Evolutionary conservation across 2,888 invertebrate genomes (phyloP).

Genomic region (Proisotoma minuta): DNA sequence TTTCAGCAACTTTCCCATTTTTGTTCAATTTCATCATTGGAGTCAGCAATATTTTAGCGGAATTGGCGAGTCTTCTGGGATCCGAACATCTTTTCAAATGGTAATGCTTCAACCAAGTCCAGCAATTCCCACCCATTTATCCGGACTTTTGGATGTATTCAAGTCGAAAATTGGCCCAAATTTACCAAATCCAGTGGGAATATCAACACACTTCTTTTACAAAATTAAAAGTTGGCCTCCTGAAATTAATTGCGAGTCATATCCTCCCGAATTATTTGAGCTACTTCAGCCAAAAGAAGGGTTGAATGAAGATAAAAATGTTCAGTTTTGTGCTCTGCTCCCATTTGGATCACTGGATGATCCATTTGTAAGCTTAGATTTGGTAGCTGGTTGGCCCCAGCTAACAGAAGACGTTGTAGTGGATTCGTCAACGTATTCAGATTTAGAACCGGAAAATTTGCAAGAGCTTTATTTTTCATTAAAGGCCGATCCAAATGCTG

Average conservation of each 20-base stretch:
- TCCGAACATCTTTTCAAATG: slow-evolving; percentile 81
- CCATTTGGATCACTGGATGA: slow-evolving; percentile 46
- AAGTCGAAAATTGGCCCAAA: slow-evolving; percentile 75
- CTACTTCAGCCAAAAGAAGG: slow-evolving; percentile 16
- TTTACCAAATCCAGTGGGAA: slow-evolving; percentile 58
- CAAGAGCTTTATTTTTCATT: slow-evolving; percentile 65
- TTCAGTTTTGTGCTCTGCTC: slow-evolving; percentile 32
- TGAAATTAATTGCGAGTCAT: slow-evolving; percentile 41
- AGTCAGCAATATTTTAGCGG: slow-evolving; percentile 74
- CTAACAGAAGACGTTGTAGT: slow-evolving; percentile 78
- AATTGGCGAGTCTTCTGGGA: slow-evolving; percentile 69
- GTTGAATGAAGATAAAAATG: neutral
- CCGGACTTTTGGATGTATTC: slow-evolving; percentile 75
- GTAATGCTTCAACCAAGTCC: slow-evolving; percentile 77
- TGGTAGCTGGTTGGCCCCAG: slow-evolving; percentile 75
- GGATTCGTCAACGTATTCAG: slow-evolving; percentile 80
- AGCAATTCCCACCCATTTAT: slow-evolving; percentile 71
- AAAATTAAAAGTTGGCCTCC: slow-evolving; percentile 57
- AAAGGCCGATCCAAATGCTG: slow-evolving; percentile 51
- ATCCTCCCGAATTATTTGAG: slow-evolving; percentile 41
- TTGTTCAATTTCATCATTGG: slow-evolving; percentile 76
- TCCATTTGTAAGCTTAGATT: slow-evolving; percentile 40
- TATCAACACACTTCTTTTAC: slow-evolving; percentile 74
- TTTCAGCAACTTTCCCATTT: slow-evolving; percentile 69
- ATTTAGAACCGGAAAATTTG: slow-evolving; percentile 74